These are phyloP conservation scores for Vollenhovia emeryi DNA, from an alignment of 1,140 invertebrate genomes.

Conservation along the genomic window DNA sequence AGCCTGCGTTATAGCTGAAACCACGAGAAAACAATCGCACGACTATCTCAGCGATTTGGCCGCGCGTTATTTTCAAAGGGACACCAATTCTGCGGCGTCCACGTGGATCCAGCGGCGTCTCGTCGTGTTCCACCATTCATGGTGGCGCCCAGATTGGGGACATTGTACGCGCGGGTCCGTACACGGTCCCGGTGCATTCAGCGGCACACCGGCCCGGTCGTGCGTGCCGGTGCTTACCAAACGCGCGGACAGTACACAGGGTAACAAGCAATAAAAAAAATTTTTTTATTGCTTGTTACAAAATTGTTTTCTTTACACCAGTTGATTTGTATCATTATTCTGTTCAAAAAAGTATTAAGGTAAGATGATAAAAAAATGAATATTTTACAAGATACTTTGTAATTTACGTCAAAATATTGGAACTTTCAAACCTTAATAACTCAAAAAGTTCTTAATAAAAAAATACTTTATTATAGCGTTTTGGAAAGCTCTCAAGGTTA, in stretches of 20 bases:
- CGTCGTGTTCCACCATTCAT: constrained; percentile 77
- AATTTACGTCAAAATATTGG: too few relatives aligned
- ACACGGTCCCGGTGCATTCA: constrained; percentile 23
- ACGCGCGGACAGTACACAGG: constrained; percentile 18
- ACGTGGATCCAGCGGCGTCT: constrained; percentile 65
- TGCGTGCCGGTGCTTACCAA: constrained; percentile 42
- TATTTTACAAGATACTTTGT: too few relatives aligned
- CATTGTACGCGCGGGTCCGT: constrained; percentile 32
- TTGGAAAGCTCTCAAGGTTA: too few relatives aligned
- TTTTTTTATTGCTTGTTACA: too few relatives aligned
- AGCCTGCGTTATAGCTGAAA: not conserved
- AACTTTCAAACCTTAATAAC: too few relatives aligned
- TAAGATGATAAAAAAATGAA: too few relatives aligned
- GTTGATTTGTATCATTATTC: too few relatives aligned
- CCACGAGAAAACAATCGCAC: not conserved
- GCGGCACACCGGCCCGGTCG: not conserved
- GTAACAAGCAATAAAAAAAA: too few relatives aligned
- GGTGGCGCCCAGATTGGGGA: constrained; percentile 74
- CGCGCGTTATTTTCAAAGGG: constrained; percentile 27
- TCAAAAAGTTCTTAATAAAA: too few relatives aligned
- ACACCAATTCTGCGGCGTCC: constrained; percentile 49
- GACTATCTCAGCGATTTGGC: not conserved
- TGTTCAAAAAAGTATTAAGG: too few relatives aligned
- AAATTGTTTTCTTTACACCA: too few relatives aligned
- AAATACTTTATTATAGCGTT: too few relatives aligned